Evolutionary conservation across 2,888 invertebrate species (phyloP), one percentile per base, ranked within the genome.

Genomic region (Scaptomyza reducta): DNA sequence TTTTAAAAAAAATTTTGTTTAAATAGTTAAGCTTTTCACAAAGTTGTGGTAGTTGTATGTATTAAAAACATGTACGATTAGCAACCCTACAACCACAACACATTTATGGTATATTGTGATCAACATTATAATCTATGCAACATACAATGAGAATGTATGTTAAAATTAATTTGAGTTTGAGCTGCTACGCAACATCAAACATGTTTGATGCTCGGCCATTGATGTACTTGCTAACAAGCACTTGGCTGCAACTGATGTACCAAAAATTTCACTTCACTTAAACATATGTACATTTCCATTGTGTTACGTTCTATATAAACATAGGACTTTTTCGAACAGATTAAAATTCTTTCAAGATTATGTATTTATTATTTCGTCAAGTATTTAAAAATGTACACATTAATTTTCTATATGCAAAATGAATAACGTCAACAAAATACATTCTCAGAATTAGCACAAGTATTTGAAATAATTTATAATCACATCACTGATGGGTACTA

Each of bases 401-500:
- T 40, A 16, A 9, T 16, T 31, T 11, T 18, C 14, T 14, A 27
- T 41, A 41, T 25, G 10, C n/a, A 44, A 53, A 31, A 40, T 13
- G 27, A 27, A 35, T 11, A 45, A n/a, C 73, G 57, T 74, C 73
- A 77, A 7, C 18, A 25, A 56, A 40, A 61, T 51, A 44, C 22
- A 22, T 22, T 2, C 57, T 40, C 63, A 53, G 22, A 73, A 58
- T 51, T 42, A 53, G 29, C 54, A 31, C n/a, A 57, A 77, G 53
- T 74, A 60, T 77, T 74, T 57, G 1, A 44, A 67, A 74, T 29
- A 67, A 66, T 72, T 49, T 74, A 59, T 69, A 69, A 74, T 53
- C 72, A 57, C 49, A 69, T 0, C 16, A 35, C 13, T 49, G 46
- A 25, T 64, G 33, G 27, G 58, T 69, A 69, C 60, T 61, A 69